A percentile compares a stretch with the other conserved stretches of the same genome.
phyloP scores from a whole-genome alignment of 1,140 invertebrate species.

The Acromyrmex heyeri region DNA sequence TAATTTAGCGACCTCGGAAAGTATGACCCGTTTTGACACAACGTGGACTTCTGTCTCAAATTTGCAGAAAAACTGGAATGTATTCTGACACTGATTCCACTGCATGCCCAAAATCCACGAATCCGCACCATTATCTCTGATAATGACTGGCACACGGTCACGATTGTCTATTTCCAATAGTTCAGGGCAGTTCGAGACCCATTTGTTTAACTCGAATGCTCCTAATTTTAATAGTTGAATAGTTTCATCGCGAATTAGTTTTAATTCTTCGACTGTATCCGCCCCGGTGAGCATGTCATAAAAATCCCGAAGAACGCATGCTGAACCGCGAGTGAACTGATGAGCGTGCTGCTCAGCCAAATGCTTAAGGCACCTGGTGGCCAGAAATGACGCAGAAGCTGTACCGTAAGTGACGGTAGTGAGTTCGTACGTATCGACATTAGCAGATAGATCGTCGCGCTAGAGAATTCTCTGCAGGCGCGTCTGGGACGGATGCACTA shows the following conservation, averaged over 20 bases:
- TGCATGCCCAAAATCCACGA: not conserved
- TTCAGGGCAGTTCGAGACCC: not conserved
- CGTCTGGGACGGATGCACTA: not conserved
- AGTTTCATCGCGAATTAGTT: not conserved
- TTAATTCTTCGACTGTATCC: accelerated
- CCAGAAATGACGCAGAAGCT: not conserved
- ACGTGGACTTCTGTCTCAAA: too few relatives aligned
- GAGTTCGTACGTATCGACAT: not conserved
- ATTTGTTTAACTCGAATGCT: not conserved
- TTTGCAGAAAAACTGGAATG: not conserved
- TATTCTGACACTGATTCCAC: not conserved
- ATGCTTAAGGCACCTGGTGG: not conserved
- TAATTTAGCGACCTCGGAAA: not conserved
- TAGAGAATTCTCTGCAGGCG: not conserved
- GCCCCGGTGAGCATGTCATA: not conserved
- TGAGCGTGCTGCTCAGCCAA: not conserved
- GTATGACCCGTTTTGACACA: not conserved
- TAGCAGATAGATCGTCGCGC: not conserved
- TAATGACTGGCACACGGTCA: too few relatives aligned
- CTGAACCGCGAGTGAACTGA: not conserved
- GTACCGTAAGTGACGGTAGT: not conserved
- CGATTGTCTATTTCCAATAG: not conserved
- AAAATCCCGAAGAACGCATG: not conserved
- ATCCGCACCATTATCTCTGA: accelerated
- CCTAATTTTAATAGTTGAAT: not conserved